phyloP scores from a whole-genome alignment of 2,888 invertebrate genomes.

The Spilosoma lubricipeda region DNA sequence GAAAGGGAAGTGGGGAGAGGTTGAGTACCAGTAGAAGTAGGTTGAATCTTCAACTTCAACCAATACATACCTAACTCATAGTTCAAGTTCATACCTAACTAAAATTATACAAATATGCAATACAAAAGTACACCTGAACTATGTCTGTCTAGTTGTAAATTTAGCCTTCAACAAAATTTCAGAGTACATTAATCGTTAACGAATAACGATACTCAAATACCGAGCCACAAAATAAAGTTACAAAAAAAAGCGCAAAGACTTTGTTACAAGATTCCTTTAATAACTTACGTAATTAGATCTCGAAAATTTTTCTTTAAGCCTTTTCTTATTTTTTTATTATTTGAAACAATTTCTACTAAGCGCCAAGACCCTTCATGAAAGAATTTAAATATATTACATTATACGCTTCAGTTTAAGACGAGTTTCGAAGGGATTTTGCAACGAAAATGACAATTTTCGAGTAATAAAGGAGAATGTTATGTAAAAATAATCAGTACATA shows the following conservation, averaged over 20 bases:
- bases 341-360: background rate
- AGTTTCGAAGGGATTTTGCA: background rate
- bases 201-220: background rate
- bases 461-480: background rate
- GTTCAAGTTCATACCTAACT: too few relatives aligned
- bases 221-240: constrained; percentile 2
- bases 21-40: too few relatives aligned
- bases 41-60: too few relatives aligned
- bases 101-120: background rate
- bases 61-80: too few relatives aligned
- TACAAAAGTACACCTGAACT: background rate
- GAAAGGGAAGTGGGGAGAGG: too few relatives aligned
- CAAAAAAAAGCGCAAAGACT: background rate
- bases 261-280: constrained; percentile 1
- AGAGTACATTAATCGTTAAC: background rate
- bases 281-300: constrained; percentile 10
- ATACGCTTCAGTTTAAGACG: background rate
- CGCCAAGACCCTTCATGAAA: background rate
- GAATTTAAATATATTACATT: background rate
- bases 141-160: background rate
- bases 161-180: background rate
- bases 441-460: background rate
- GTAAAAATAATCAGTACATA: background rate
- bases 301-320: background rate
- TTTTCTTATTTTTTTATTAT: background rate